A percentile compares a stretch with the other conserved stretches of the same genome.
phyloP scores from a whole-genome alignment of 1,140 invertebrate genomes.

The Zophobas atratus region DNA sequence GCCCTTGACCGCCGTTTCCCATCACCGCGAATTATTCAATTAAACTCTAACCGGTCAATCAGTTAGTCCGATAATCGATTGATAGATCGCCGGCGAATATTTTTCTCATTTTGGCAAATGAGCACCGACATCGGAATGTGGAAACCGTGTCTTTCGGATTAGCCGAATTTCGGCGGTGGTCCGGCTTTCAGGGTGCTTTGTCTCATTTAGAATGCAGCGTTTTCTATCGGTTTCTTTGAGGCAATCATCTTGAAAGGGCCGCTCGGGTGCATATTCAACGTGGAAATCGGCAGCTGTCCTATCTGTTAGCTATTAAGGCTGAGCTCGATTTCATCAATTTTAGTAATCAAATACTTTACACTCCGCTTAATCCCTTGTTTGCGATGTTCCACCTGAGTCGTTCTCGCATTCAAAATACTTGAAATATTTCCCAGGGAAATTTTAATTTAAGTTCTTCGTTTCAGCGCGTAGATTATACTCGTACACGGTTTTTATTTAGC shows the following conservation, averaged over 20 bases:
- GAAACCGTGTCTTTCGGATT: neutral
- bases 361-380: slow-evolving; percentile 58
- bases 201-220: neutral
- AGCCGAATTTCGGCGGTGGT: neutral
- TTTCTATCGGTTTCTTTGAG: slow-evolving; percentile 20
- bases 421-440: slow-evolving; percentile 48
- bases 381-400: slow-evolving; percentile 58
- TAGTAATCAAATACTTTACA: slow-evolving; percentile 60
- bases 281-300: slow-evolving; percentile 54
- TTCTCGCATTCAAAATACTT: slow-evolving; percentile 48
- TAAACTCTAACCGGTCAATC: slow-evolving; percentile 7
- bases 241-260: slow-evolving; percentile 25
- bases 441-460: slow-evolving; percentile 45
- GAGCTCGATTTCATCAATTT: slow-evolving; percentile 59
- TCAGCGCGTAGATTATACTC: slow-evolving; percentile 22
- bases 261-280: slow-evolving; percentile 48
- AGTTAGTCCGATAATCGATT: slow-evolving; percentile 3
- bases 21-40: slow-evolving; percentile 5
- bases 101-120: neutral
- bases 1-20: neutral
- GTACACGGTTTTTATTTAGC: slow-evolving; percentile 14
- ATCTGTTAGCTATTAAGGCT: slow-evolving; percentile 51
- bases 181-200: neutral
- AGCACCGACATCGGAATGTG: neutral
- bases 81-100: neutral